These are phyloP conservation scores for Eulemur albifrons DNA, from an alignment of 2,797 vertebrate species.

Conservation along the genomic window DNA sequence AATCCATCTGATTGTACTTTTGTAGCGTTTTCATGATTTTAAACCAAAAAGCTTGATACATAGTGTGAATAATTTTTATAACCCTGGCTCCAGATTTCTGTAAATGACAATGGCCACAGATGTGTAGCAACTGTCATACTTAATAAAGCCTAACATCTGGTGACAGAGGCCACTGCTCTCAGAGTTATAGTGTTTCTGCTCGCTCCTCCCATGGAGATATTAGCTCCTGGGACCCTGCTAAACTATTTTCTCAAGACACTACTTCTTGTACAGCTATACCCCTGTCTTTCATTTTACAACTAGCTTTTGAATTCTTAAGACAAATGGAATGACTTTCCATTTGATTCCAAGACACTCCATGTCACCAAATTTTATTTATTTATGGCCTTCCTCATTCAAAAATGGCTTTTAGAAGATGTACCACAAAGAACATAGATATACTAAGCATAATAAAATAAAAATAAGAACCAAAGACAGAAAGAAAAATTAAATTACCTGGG, in stretches of 20 bases:
- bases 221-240: background rate
- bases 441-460: background rate
- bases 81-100: background rate
- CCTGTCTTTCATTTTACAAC: background rate
- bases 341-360: background rate
- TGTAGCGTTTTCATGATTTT: background rate
- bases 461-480: background rate
- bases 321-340: background rate
- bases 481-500: background rate
- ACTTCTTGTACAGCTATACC: background rate
- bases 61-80: background rate
- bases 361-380: background rate
- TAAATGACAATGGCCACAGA: background rate
- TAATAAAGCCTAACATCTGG: background rate
- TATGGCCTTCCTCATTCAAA: background rate
- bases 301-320: slow-evolving; percentile 23
- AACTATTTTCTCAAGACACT: background rate
- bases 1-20: background rate
- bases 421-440: background rate
- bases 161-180: background rate
- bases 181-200: background rate
- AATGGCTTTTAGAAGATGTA: background rate
- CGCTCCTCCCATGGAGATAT: background rate
- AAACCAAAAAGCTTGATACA: background rate
- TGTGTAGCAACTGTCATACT: background rate